Evolutionary conservation across 1,140 invertebrate genomes (phyloP), one percentile per base, ranked within the genome.

Genomic region (Riptortus pedestris): DNA sequence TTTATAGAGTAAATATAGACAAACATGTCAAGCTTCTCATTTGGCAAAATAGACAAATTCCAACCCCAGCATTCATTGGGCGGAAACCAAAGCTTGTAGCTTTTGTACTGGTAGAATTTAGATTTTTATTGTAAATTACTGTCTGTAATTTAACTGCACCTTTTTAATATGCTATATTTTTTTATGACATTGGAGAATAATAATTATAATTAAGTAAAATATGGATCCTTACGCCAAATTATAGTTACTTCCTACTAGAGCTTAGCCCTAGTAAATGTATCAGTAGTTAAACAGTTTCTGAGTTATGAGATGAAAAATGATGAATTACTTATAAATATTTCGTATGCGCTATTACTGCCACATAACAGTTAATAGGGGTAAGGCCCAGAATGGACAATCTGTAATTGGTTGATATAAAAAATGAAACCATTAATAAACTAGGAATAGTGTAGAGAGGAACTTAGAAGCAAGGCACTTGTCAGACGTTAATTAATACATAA

Each of bases 111-210:
- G 18, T 47, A 47, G 45, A 2, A 20, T 47, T 47, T 20, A 22
- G n/a, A 47, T 47, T 47, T 47, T 18, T 47, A 47, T 47, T n/a
- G 16, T n/a, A 47, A 47, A 47, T 47, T n/a, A 47, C 45, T 22
- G 18, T 20, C 9, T 3, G 22, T 4, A 47, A 47, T 22, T 47
- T 20, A 47, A 47, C 45, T 47, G 45, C 45, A 47, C 45, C 45
- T 47, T 47, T n/a, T 47, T 47, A 47, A 47, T 47, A 47, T 47
- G 45, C 45, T 47, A 47, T 47, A 47, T 47, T 47, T 47, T 47
- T 47, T 47, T 47, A 47, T 47, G 45, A 47, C 45, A 47, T 20
- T n/a, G n/a, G n/a, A n/a, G n/a, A n/a, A n/a, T n/a, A 47, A 9
- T 3, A 47, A 47, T 47, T n/a, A 47, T 9, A 20, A 47, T 22